These are phyloP conservation scores for Peromyscus leucopus DNA, from an alignment of 2,113 vertebrate genomes.

Conservation along the genomic window DNA sequence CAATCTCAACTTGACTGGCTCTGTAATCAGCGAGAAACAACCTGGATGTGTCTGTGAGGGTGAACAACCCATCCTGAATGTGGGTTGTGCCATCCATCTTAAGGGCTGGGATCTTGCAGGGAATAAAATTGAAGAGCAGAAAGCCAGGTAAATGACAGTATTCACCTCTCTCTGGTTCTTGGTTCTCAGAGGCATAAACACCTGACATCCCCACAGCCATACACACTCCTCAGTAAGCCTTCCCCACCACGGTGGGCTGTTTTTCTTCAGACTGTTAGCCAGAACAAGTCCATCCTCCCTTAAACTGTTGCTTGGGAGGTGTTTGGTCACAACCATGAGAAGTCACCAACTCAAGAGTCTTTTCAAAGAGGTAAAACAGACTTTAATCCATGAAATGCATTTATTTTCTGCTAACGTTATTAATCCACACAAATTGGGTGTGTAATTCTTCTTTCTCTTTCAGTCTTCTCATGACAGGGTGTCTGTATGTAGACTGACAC, in stretches of 20 bases:
- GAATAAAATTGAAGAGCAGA: neutral
- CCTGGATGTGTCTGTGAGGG: neutral
- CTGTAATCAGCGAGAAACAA: neutral
- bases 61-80: neutral
- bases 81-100: too few species aligned
- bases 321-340: neutral
- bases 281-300: neutral
- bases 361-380: neutral
- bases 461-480: neutral
- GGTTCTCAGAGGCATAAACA: too few species aligned
- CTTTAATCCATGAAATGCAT: neutral
- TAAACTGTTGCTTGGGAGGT: neutral
- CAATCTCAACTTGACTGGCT: neutral
- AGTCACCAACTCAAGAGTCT: neutral
- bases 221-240: neutral
- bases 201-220: too few species aligned
- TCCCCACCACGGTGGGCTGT: neutral
- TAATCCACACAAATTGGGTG: neutral
- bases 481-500: neutral
- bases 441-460: neutral
- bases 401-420: slow-evolving; percentile 48
- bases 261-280: neutral
- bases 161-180: neutral
- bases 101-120: neutral
- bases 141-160: neutral